phyloP scores from a whole-genome alignment of 1,140 invertebrate genomes.

The Tribolium castaneum region DNA sequence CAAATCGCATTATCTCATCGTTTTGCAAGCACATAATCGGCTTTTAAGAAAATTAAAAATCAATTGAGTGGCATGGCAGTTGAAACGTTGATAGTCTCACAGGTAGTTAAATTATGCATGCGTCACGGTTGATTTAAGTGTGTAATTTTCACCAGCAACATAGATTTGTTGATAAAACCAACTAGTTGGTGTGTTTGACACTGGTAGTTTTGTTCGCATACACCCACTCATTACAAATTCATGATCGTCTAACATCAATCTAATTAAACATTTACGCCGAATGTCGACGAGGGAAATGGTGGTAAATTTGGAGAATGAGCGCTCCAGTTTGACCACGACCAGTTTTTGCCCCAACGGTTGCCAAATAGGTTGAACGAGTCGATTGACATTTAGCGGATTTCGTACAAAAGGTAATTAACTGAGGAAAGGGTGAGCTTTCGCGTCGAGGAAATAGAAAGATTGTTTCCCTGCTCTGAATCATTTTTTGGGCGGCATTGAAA shows the following conservation, averaged over 20 bases:
- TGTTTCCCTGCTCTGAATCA: too few species aligned
- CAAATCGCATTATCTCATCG: background rate
- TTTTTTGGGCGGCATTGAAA: too few species aligned
- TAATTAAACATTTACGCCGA: background rate
- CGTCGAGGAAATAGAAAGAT: too few species aligned
- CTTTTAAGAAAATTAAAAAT: background rate
- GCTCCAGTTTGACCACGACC: constrained; percentile 3
- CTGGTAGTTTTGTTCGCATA: background rate
- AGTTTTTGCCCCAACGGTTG: background rate
- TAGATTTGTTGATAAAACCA: background rate
- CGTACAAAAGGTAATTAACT: constrained; percentile 13
- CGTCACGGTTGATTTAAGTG: background rate
- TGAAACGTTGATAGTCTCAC: background rate
- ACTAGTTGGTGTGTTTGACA: too few species aligned
- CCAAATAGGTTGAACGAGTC: constrained; percentile 10
- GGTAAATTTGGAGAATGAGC: background rate
- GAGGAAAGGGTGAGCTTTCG: background rate
- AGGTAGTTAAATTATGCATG: background rate
- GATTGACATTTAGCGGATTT: constrained; percentile 24
- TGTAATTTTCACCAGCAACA: background rate
- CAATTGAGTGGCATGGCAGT: background rate
- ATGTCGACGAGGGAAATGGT: background rate
- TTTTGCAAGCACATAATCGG: background rate
- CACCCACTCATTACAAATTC: constrained; percentile 1
- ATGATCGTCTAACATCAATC: background rate